A percentile compares a stretch with the other conserved stretches of the same genome.
Conservation (phyloP, 2,797 vertebrate genomes). For the Gymnothorax reevesii region DNA sequence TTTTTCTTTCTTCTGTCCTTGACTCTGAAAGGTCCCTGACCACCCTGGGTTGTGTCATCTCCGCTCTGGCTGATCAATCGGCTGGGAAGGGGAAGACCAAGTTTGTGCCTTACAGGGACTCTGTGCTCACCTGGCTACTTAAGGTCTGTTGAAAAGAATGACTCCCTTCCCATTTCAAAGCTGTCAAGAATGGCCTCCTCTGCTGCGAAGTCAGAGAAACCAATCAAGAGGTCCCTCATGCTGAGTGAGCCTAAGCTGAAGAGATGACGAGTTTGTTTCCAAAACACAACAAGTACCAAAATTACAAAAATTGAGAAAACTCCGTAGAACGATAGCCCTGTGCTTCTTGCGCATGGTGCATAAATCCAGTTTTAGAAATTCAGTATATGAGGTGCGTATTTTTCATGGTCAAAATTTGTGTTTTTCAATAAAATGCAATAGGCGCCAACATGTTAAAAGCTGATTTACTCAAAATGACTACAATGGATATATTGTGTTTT, state of each 20-base stretch:
- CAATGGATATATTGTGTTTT: background rate
- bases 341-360: too few species aligned
- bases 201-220: background rate
- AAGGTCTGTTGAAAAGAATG: conserved; percentile 76
- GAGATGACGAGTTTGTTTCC: too few species aligned
- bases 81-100: conserved; percentile 92
- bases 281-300: too few species aligned
- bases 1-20: background rate
- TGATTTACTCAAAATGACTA: too few species aligned
- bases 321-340: too few species aligned
- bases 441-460: too few species aligned
- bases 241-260: too few species aligned
- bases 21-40: conserved; percentile 85
- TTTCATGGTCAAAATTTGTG: too few species aligned
- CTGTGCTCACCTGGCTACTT: conserved; percentile 97
- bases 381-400: too few species aligned
- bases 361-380: too few species aligned
- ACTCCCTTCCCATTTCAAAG: background rate
- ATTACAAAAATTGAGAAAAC: too few species aligned
- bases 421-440: too few species aligned
- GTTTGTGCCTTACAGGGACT: conserved; percentile 99
- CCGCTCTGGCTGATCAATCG: conserved; percentile 94
- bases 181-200: background rate
- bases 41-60: conserved; percentile 95
- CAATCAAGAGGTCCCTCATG: background rate